Conservation (phyloP, 1,140 invertebrate species). For the Oryctes rhinoceros region DNA sequence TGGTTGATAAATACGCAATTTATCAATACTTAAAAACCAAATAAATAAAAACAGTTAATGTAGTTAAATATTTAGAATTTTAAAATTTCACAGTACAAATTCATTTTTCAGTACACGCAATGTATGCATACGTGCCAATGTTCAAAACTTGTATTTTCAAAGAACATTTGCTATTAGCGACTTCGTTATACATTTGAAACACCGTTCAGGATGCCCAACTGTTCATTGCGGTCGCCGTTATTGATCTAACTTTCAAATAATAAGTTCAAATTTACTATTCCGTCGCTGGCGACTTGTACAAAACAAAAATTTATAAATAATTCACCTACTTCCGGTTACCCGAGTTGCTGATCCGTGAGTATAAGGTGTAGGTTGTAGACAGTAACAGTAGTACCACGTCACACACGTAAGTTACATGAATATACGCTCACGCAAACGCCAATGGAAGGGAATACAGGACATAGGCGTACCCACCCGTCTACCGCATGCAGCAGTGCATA, state of each 20-base stretch:
- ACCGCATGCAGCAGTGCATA: neutral
- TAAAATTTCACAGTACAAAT: too few relatives aligned
- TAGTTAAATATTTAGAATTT: too few relatives aligned
- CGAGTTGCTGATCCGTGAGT: conserved; percentile 30
- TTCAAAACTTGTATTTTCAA: too few relatives aligned
- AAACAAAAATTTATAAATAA: conserved; percentile 38
- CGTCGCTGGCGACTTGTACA: conserved; percentile 16
- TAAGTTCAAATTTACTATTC: conserved; percentile 34
- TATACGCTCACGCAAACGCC: conserved; percentile 29
- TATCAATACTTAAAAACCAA: too few relatives aligned
- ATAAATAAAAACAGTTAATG: too few relatives aligned
- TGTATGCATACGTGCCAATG: too few relatives aligned
- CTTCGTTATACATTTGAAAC: too few relatives aligned
- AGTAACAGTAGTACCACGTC: neutral
- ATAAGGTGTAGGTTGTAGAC: conserved; percentile 27
- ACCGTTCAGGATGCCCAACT: neutral
- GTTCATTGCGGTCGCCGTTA: conserved; percentile 12
- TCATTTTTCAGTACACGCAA: too few relatives aligned
- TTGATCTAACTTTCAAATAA: conserved; percentile 37
- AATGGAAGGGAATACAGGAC: conserved; percentile 16
- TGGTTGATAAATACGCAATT: too few relatives aligned
- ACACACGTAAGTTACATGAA: conserved; percentile 25
- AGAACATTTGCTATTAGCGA: too few relatives aligned
- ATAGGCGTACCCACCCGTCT: conserved; percentile 13
- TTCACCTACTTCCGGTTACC: conserved; percentile 33